Conservation (phyloP, 2,797 vertebrate species). For the Telmatherina bonti region DNA sequence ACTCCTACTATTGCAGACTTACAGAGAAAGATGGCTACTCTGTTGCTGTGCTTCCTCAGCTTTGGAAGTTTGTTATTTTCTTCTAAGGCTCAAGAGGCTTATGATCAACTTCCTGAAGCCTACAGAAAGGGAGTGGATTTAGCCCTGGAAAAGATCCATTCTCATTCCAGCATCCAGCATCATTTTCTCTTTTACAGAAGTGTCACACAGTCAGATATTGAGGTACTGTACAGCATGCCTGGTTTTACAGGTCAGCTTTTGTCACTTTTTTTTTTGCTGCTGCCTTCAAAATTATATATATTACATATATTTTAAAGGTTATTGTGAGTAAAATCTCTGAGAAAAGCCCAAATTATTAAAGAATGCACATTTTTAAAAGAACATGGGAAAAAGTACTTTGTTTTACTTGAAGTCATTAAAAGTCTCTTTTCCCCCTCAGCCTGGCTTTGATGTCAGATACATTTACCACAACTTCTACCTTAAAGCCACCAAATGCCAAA, state of each 20-base stretch:
- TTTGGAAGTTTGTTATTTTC: constrained; percentile 44
- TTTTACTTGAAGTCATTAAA: background rate
- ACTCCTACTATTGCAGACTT: constrained; percentile 13
- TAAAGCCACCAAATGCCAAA: constrained; percentile 80
- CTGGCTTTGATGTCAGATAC: constrained; percentile 73
- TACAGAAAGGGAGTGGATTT: constrained; percentile 78
- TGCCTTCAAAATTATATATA: background rate
- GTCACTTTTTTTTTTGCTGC: too few relatives aligned
- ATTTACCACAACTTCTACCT: constrained; percentile 81
- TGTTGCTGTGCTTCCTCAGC: constrained; percentile 62
- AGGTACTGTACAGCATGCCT: constrained; percentile 59
- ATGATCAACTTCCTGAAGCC: constrained; percentile 60
- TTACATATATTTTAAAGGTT: background rate
- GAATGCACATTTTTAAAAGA: background rate
- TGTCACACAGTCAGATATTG: constrained; percentile 49
- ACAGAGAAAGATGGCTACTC: constrained; percentile 71
- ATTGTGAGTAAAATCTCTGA: background rate
- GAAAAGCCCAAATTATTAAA: background rate
- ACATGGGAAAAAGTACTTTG: too few relatives aligned
- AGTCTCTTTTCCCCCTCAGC: constrained; percentile 53
- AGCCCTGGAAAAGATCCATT: constrained; percentile 65
- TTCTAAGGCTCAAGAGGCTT: constrained; percentile 54
- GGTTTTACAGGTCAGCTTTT: background rate
- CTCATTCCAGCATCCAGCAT: constrained; percentile 56
- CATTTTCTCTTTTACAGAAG: constrained; percentile 76